Evolutionary conservation across 2,113 vertebrate genomes (phyloP), one percentile per base, ranked within the genome.

Genomic region (Pandion haliaetus): DNA sequence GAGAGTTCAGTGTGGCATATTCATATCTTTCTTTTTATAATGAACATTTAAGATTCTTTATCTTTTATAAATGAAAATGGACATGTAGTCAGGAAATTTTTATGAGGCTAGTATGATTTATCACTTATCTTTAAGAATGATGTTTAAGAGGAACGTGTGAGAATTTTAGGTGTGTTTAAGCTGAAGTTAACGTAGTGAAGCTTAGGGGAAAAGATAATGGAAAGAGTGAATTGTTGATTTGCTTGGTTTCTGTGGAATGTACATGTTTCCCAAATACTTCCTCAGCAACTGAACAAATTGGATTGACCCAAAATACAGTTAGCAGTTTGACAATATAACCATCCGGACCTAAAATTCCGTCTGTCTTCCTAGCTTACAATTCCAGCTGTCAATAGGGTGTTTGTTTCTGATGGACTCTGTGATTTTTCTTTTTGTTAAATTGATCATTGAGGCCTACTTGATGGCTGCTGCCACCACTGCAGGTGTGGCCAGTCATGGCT

Each of bases 41-140:
- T 83, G 91, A 95, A 66, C 32, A 47, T 78, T 91, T 71, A 86
- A 89, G 81, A 74, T 96, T 82, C 29, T 31, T 88, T 94, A 59
- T 77, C 63, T 89, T 95, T 86, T 47, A 36, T 71, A 86, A 84
- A 94, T 91, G 25, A 81, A 91, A 91, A 67, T 40, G n/a, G 83
- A 89, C 77, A 42, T 14, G 21, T 61, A 87, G 52, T 44, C 62
- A 93, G 50, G 73, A 76, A 24, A 15, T 45, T 73, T 90, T 95
- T 92, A 80, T 96, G 67, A 91, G 42, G 12, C 18, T 76, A 20
- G 25, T 6, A 25, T 95, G 59, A 81, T 73, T 73, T 93, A 91
- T 90, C 42, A 24, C 29, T 80, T 83, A 17, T 72, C 82, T 86
- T 73, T 81, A 44, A 84, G 31, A 95, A 86, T 50, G 65, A 49